A percentile compares a stretch with the other conserved stretches of the same genome.
Evolutionary conservation across 1,140 invertebrate species (phyloP).

Genomic region (Globodera rostochiensis): DNA sequence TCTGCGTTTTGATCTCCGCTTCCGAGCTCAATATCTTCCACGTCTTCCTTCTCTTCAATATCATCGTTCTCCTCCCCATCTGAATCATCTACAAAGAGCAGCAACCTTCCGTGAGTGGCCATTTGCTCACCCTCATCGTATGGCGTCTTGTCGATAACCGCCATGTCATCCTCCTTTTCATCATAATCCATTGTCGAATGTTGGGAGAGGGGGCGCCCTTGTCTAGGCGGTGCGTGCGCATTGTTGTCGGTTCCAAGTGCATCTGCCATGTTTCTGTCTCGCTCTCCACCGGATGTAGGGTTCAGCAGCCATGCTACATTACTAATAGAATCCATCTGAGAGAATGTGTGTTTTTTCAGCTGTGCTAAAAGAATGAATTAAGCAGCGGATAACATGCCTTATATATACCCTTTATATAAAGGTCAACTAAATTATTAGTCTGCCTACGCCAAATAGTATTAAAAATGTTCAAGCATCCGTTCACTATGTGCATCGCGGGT

Average conservation of each 20-base stretch:
- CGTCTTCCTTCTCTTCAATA: not conserved
- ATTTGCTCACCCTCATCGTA: not conserved
- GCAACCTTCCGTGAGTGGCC: not conserved
- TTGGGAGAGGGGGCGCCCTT: too few relatives aligned
- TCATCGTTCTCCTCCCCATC: not conserved
- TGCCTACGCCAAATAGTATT: not conserved
- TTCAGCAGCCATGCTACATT: not conserved
- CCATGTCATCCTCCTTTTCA: not conserved
- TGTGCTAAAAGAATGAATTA: not conserved
- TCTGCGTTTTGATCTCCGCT: too few relatives aligned
- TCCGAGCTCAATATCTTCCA: too few relatives aligned
- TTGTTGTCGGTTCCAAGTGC: too few relatives aligned
- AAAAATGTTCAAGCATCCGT: conserved; percentile 31
- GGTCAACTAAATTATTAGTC: too few relatives aligned
- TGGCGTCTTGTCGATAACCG: too few relatives aligned
- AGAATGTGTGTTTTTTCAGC: not conserved
- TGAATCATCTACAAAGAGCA: not conserved
- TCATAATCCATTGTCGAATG: not conserved
- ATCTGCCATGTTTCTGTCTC: not conserved
- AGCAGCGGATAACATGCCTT: not conserved
- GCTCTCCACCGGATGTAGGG: too few relatives aligned
- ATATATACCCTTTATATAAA: not conserved
- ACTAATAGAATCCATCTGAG: not conserved
- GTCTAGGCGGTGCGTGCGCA: too few relatives aligned
- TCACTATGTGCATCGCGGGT: conserved; percentile 33